These are phyloP conservation scores for Labeo calbasu DNA, from an alignment of 2,797 vertebrate species.

Conservation along the genomic window DNA sequence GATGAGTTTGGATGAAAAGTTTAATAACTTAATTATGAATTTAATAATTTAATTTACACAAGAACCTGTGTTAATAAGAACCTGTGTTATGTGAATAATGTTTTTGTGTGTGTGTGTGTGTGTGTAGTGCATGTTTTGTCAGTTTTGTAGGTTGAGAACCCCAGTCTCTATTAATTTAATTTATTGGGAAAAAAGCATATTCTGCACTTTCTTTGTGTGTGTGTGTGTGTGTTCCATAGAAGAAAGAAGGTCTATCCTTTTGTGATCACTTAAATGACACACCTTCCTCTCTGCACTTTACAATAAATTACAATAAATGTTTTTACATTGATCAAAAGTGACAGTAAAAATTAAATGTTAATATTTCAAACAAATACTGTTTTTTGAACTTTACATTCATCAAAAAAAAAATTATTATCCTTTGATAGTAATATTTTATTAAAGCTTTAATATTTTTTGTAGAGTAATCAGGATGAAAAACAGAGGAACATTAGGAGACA, in stretches of 20 bases:
- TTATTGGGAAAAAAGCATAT: background rate
- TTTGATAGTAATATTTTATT: background rate
- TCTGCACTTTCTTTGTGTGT: background rate
- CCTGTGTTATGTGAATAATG: background rate
- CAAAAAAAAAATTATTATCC: background rate
- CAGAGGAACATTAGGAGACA: background rate
- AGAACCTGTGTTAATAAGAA: background rate
- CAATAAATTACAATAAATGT: background rate
- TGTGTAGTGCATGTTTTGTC: background rate
- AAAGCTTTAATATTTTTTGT: background rate
- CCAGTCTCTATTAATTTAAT: background rate
- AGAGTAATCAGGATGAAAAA: background rate
- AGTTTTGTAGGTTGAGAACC: background rate
- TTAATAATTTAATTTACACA: no score
- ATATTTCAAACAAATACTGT: background rate
- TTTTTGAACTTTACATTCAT: background rate
- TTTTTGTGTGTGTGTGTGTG: background rate
- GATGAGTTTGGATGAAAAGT: no score
- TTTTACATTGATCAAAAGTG: background rate
- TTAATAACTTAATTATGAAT: no score
- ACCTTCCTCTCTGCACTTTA: background rate
- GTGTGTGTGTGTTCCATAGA: background rate
- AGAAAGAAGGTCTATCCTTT: background rate
- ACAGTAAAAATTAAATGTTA: background rate
- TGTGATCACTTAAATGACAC: background rate